Evolutionary conservation across 2,888 invertebrate genomes (phyloP).

Genomic region (Polymixis lichenea): DNA sequence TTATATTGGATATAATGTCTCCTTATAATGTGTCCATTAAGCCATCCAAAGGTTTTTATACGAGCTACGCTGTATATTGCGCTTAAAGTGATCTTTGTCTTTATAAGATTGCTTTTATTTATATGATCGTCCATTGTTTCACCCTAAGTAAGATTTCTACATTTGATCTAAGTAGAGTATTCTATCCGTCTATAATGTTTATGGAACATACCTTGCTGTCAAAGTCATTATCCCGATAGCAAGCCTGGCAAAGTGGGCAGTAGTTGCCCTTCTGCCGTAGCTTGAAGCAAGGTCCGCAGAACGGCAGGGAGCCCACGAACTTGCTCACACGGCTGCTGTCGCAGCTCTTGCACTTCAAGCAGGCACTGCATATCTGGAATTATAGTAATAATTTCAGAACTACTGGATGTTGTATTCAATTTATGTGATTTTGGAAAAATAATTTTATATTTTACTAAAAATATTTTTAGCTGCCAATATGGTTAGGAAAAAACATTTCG

Average conservation of each 20-base stretch:
- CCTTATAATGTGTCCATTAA: background rate
- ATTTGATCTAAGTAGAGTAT: background rate
- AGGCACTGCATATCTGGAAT: constrained; percentile 92
- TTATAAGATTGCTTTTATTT: background rate
- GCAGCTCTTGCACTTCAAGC: constrained; percentile 97
- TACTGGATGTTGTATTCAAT: background rate
- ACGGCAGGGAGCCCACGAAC: constrained; percentile 95
- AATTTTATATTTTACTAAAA: too few relatives aligned
- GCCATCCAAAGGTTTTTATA: too few relatives aligned
- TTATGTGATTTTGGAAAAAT: background rate
- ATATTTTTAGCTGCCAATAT: too few relatives aligned
- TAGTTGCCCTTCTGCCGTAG: constrained; percentile 96
- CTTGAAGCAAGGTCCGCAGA: constrained; percentile 96
- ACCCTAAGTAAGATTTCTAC: background rate
- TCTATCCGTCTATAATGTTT: background rate
- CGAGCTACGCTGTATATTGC: too few relatives aligned
- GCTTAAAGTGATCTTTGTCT: too few relatives aligned
- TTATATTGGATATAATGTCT: background rate
- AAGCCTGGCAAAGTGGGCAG: constrained; percentile 97
- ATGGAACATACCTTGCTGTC: constrained; percentile 92
- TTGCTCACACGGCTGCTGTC: constrained; percentile 94
- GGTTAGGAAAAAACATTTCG: too few relatives aligned
- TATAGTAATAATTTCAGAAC: constrained; percentile 27
- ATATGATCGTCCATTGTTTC: background rate
- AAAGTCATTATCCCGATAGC: constrained; percentile 97